phyloP scores from a whole-genome alignment of 1,140 invertebrate species.

The Adelges cooleyi region DNA sequence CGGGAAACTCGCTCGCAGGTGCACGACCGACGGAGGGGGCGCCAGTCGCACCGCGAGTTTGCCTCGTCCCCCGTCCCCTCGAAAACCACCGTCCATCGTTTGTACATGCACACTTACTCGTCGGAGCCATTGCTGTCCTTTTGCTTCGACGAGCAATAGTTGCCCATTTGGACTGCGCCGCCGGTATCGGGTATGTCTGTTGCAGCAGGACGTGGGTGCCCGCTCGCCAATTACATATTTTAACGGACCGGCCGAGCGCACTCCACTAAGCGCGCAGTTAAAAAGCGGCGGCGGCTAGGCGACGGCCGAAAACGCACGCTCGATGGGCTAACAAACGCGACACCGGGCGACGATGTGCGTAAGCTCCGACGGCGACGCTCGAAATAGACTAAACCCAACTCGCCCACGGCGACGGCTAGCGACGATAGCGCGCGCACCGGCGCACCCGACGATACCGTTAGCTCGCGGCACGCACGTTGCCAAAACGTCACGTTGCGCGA shows the following conservation, averaged over 20 bases:
- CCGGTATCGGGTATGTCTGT: neutral
- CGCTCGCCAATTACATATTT: neutral
- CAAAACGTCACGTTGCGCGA: neutral
- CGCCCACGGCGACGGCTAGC: neutral
- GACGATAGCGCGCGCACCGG: no score
- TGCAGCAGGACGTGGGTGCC: neutral
- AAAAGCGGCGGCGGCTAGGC: no score
- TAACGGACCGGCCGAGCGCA: no score
- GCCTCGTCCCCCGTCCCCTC: no score
- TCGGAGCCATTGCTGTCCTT: slow-evolving; percentile 20
- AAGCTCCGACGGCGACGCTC: neutral
- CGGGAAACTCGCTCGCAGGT: no score
- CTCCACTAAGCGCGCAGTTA: no score
- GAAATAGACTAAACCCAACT: slow-evolving; percentile 3
- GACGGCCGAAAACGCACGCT: no score
- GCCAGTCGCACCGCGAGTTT: neutral
- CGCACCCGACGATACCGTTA: neutral
- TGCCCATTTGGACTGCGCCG: slow-evolving; percentile 6
- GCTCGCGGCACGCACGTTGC: neutral
- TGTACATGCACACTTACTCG: slow-evolving; percentile 8
- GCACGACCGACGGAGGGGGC: neutral
- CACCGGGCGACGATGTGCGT: neutral
- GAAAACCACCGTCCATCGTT: no score
- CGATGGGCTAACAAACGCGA: no score
- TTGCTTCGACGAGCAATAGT: slow-evolving; percentile 23